These are phyloP conservation scores for Microctenopoma stevenorrisi DNA, from an alignment of 2,797 vertebrate genomes.

Conservation along the genomic window DNA sequence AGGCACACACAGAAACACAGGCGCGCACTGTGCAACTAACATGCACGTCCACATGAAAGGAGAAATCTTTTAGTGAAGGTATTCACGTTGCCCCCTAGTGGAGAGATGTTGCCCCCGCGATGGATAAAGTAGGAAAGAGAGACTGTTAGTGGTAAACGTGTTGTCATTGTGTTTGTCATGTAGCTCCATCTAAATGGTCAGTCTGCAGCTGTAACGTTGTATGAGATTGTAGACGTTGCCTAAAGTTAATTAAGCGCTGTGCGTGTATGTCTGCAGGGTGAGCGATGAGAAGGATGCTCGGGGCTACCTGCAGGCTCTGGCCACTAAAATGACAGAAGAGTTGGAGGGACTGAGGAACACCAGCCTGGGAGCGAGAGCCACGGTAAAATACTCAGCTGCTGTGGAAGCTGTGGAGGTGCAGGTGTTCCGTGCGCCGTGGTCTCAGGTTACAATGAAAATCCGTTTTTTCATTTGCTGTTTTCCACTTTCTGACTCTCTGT, in stretches of 20 bases:
- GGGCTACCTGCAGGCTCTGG: conserved; percentile 97
- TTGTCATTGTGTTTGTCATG: background rate
- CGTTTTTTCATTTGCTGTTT: background rate
- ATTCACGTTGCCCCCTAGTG: conserved; percentile 56
- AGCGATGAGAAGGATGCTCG: conserved; percentile 98
- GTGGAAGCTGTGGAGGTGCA: no score
- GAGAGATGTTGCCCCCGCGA: background rate
- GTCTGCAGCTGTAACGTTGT: no score
- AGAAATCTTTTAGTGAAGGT: conserved; percentile 2
- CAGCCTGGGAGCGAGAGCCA: conserved; percentile 93
- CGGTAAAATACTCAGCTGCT: conserved; percentile 80
- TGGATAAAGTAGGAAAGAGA: background rate
- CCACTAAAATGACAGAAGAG: conserved; percentile 99
- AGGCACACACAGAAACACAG: conserved; percentile 12
- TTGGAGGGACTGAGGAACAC: conserved; percentile 94
- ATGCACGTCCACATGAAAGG: conserved; percentile 51
- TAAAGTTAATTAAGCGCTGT: no score
- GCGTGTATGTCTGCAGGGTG: conserved; percentile 85
- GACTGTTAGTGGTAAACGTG: background rate
- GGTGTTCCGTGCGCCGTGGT: no score
- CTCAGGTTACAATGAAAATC: no score
- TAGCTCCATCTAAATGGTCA: no score
- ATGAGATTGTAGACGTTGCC: no score
- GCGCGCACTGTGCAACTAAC: conserved; percentile 37
- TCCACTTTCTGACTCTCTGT: background rate